These are phyloP conservation scores for Drosophila dives DNA, from an alignment of 2,888 invertebrate genomes.

Conservation along the genomic window DNA sequence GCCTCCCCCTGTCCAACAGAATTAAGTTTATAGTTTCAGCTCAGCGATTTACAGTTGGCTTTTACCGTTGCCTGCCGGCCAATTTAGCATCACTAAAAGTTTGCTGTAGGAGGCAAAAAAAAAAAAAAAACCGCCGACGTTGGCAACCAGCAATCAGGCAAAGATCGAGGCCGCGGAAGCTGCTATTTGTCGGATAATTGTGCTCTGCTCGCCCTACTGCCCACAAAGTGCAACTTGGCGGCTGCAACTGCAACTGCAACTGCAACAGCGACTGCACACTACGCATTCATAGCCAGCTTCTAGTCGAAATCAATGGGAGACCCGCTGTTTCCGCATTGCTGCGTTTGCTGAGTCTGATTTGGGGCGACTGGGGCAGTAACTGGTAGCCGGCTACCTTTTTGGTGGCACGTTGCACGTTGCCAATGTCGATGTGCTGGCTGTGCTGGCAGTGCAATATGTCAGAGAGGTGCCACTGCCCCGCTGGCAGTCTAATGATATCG, in stretches of 20 bases:
- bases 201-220: slow-evolving; percentile 51
- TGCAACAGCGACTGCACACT: slow-evolving; percentile 2
- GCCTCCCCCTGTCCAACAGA: slow-evolving; percentile 45
- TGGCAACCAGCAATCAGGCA: slow-evolving; percentile 67
- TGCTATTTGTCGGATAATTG: slow-evolving; percentile 76
- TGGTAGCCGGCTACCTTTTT: slow-evolving; percentile 26
- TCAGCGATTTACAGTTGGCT: slow-evolving; percentile 49
- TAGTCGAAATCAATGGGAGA: slow-evolving; percentile 12
- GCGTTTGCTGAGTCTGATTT: slow-evolving; percentile 12
- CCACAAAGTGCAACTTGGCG: slow-evolving; percentile 14
- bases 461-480: slow-evolving; percentile 66
- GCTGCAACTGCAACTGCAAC: not conserved
- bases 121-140: not conserved
- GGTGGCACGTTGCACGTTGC: slow-evolving; percentile 56
- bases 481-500: slow-evolving; percentile 68
- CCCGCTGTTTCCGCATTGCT: slow-evolving; percentile 51
- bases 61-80: slow-evolving; percentile 69
- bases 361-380: slow-evolving; percentile 3
- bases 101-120: slow-evolving; percentile 9
- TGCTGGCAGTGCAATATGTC: slow-evolving; percentile 35
- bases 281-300: slow-evolving; percentile 13
- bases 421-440: slow-evolving; percentile 28
- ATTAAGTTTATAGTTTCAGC: slow-evolving; percentile 68
- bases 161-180: slow-evolving; percentile 69
- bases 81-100: slow-evolving; percentile 35